Percentiles rank a stretch among this genome's conserved stretches.
These are phyloP conservation scores for Dryobates pubescens DNA, from an alignment of 2,797 vertebrate genomes.

Conservation along the genomic window DNA sequence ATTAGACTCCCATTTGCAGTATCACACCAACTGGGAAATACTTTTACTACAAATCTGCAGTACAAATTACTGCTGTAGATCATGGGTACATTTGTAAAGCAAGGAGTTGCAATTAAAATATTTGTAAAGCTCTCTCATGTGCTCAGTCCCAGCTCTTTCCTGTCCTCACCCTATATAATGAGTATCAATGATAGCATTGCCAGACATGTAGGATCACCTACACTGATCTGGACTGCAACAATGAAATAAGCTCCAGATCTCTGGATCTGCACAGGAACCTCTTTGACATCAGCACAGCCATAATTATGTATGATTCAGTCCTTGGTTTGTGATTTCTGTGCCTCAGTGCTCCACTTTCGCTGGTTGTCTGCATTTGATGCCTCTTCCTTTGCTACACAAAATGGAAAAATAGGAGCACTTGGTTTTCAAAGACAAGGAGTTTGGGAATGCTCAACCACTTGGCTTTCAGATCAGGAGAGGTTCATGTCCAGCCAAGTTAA, in stretches of 20 bases:
- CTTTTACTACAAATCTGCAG: background rate
- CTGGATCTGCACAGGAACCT: background rate
- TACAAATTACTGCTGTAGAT: background rate
- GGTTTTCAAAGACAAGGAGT: background rate
- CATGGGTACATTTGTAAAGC: background rate
- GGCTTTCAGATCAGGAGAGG: background rate
- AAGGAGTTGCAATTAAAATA: background rate
- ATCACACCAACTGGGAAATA: background rate
- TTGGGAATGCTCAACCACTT: background rate
- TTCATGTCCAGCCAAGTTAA: background rate
- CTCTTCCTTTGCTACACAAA: background rate
- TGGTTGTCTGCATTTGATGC: background rate
- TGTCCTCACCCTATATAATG: background rate
- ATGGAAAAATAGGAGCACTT: background rate
- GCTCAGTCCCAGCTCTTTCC: background rate
- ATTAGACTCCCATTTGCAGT: slow-evolving; percentile 25
- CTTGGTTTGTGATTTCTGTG: background rate
- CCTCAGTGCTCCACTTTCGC: rapidly evolving
- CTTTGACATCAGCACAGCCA: background rate
- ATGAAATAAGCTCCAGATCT: background rate
- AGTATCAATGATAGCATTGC: background rate
- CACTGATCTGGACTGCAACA: rapidly evolving
- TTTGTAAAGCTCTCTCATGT: background rate
- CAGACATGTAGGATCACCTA: rapidly evolving
- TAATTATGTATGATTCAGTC: too few species aligned